Evolutionary conservation across 2,888 invertebrate species (phyloP), one percentile per base, ranked within the genome.

Genomic region (Venusia cambrica): DNA sequence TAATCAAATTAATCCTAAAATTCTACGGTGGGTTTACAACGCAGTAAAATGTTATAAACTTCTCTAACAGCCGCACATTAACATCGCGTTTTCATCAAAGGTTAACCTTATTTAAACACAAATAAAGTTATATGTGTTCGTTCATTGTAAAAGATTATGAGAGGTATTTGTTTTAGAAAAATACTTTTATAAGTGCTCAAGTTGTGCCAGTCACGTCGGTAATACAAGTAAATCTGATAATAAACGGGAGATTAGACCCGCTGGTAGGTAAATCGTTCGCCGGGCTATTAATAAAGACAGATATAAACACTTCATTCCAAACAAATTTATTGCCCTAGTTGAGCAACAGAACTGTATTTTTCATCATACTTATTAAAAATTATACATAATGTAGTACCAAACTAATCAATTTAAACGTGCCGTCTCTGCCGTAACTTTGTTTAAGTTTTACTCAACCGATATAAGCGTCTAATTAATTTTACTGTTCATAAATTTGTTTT

Each of bases 1-100:
- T 83, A 87, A 87, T 87, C 84, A 85, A 87, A 85, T 87, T 84
- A 85, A 85, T 84, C 74, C 83, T 79, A 76, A 84, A 81, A 81
- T 84, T 77, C 80, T 79, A 87, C 84, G 81, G 85, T 87, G 78
- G 80, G 85, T 87, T 87, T 87, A 87, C 72, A 76, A 63, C 83
- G 81, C 62, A 80, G 70, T 85, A 85, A 85, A 87, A 74, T 66
- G 81, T 76, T 79, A 84, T 85, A 85, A 85, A 84, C 76, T 78
- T 60, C 73, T 75, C 71, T 75, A 78, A 80, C 71, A 66, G 74
- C 75, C 74, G 63, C 61, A 63, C 74, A 74, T 73, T 73, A 73
- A 68, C 68, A 69, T 63, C 70, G 73, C 71, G 56, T 73, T 57
- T 62, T 62, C 59, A 60, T 65, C 60, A 61, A 54, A 51, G 54